phyloP scores from a whole-genome alignment of 1,140 invertebrate genomes.

The Adoxophyes honmai region DNA sequence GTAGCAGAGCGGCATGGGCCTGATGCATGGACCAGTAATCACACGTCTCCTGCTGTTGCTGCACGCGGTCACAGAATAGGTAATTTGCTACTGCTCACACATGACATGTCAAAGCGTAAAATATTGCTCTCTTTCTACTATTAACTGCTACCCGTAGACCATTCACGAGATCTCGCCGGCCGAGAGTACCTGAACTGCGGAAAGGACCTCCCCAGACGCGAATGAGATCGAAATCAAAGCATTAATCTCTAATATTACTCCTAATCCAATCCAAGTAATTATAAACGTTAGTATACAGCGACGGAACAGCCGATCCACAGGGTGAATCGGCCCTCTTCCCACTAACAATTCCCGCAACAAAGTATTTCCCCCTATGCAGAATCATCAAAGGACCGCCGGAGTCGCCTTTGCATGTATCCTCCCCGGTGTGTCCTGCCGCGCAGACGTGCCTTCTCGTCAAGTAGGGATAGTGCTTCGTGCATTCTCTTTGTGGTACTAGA shows the following conservation, averaged over 20 bases:
- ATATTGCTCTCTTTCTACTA: too few species aligned
- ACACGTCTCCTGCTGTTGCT: too few species aligned
- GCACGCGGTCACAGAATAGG: too few species aligned
- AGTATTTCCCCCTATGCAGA: slow-evolving; percentile 47
- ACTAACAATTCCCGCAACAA: slow-evolving; percentile 56
- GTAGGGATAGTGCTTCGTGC: slow-evolving; percentile 39
- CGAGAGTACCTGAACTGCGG: too few species aligned
- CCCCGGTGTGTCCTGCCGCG: slow-evolving; percentile 49
- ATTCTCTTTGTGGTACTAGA: slow-evolving; percentile 47
- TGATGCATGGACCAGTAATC: too few species aligned
- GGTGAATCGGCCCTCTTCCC: slow-evolving; percentile 57
- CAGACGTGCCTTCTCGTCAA: slow-evolving; percentile 46
- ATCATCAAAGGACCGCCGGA: slow-evolving; percentile 65
- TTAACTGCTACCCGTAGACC: too few species aligned
- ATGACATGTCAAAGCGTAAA: too few species aligned
- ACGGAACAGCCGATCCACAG: slow-evolving; percentile 58
- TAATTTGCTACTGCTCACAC: too few species aligned
- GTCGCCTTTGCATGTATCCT: slow-evolving; percentile 66
- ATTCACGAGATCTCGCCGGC: too few species aligned
- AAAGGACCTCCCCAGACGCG: too few species aligned
- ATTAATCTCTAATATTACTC: slow-evolving; percentile 39
- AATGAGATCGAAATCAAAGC: too few species aligned
- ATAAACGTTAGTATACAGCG: slow-evolving; percentile 61
- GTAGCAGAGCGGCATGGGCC: too few species aligned
- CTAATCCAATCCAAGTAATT: slow-evolving; percentile 58